phyloP scores from a whole-genome alignment of 2,797 vertebrate species.

The Gallirallus australis region DNA sequence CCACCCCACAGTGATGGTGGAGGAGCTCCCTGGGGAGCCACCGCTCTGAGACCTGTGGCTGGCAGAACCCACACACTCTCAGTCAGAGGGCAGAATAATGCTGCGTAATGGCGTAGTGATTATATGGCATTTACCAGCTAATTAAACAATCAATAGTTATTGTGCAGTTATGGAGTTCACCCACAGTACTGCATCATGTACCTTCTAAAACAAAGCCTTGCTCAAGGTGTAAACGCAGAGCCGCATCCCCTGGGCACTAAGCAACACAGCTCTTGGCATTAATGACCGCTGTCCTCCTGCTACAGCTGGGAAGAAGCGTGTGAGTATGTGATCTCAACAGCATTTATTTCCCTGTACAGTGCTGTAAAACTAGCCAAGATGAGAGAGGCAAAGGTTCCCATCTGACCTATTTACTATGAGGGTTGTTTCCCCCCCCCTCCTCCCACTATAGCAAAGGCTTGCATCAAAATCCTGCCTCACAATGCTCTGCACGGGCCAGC shows the following conservation, averaged over 20 bases:
- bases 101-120: conserved; percentile 19
- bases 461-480: not conserved
- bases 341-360: not conserved
- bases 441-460: not conserved
- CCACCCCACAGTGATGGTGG: fast-evolving
- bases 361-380: not conserved
- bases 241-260: not conserved
- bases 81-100: not conserved
- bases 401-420: not conserved
- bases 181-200: not conserved
- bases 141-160: conserved; percentile 70
- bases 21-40: not conserved
- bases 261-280: not conserved
- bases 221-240: conserved; percentile 17
- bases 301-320: not conserved
- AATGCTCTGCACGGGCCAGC: fast-evolving
- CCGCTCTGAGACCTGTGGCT: not conserved
- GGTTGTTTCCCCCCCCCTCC: not conserved
- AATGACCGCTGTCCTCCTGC: not conserved
- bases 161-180: conserved; percentile 45
- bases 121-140: conserved; percentile 62
- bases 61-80: not conserved
- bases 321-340: not conserved
- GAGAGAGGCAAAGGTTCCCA: not conserved
- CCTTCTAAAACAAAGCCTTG: conserved; percentile 27